Evolutionary conservation across 2,888 invertebrate genomes (phyloP).

Genomic region (Ditylenchus weischeri): DNA sequence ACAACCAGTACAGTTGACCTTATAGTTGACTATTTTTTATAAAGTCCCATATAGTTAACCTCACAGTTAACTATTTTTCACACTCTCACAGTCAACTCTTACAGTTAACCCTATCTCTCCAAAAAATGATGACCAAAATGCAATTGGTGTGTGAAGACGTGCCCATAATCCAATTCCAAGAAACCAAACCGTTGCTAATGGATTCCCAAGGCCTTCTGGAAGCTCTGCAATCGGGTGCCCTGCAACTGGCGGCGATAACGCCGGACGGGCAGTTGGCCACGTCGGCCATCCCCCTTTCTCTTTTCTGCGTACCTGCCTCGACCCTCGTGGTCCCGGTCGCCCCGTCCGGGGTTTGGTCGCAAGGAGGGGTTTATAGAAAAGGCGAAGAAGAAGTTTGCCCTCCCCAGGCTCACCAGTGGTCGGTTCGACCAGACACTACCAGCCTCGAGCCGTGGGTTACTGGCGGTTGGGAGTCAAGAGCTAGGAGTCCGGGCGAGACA

Average conservation of each 20-base stretch:
- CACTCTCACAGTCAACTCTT: not conserved
- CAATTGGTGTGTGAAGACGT: constrained; percentile 19
- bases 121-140: constrained; percentile 14
- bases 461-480: constrained; percentile 1
- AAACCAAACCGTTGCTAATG: not conserved
- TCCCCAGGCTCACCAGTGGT: constrained; percentile 14
- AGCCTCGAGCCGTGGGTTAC: constrained; percentile 15
- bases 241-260: not conserved
- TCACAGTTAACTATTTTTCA: no score
- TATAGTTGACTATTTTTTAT: no score
- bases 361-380: constrained; percentile 2
- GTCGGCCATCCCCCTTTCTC: constrained; percentile 14
- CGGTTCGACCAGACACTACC: constrained; percentile 40
- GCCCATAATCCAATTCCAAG: not conserved
- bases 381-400: not conserved
- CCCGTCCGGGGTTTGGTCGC: constrained; percentile 18
- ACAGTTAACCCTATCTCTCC: not conserved
- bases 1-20: no score
- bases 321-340: constrained; percentile 11
- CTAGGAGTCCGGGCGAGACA: constrained; percentile 32
- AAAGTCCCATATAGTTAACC: no score
- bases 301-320: constrained; percentile 31
- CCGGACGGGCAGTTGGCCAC: constrained; percentile 1
- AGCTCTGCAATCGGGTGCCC: not conserved
- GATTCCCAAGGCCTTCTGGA: not conserved